Evolutionary conservation across 2,797 vertebrate genomes (phyloP).

Genomic region (Neostethus bicornis): DNA sequence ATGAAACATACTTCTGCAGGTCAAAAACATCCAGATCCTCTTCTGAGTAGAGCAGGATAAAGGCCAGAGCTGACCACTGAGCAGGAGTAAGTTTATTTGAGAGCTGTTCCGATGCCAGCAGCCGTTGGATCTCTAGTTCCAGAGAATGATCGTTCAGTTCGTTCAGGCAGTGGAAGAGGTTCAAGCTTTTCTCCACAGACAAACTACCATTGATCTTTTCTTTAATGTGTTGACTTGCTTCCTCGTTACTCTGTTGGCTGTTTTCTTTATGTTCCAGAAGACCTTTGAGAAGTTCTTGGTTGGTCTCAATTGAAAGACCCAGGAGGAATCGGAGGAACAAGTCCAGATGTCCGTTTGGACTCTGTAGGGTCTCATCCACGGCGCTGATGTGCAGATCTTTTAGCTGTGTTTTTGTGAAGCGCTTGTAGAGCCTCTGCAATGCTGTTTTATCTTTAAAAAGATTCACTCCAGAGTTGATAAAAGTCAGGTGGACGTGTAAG

Average conservation of each 20-base stretch:
- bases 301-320: background rate
- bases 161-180: background rate
- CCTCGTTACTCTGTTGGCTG: no score
- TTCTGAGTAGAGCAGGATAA: background rate
- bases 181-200: background rate
- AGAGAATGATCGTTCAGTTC: background rate
- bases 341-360: background rate
- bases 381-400: background rate
- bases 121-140: background rate
- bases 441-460: background rate
- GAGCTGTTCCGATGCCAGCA: background rate
- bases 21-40: conserved; percentile 2
- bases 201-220: background rate
- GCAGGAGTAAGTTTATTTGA: background rate
- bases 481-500: background rate
- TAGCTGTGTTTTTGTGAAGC: background rate
- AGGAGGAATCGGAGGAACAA: conserved; percentile 2
- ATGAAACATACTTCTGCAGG: background rate
- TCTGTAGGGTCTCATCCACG: background rate
- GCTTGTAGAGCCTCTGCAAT: no score
- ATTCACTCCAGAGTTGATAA: conserved; percentile 7
- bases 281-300: conserved; percentile 1
- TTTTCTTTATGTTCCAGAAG: background rate
- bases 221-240: background rate
- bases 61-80: conserved; percentile 1